phyloP scores from a whole-genome alignment of 2,888 invertebrate genomes.

The Gandaritis pyraliata region DNA sequence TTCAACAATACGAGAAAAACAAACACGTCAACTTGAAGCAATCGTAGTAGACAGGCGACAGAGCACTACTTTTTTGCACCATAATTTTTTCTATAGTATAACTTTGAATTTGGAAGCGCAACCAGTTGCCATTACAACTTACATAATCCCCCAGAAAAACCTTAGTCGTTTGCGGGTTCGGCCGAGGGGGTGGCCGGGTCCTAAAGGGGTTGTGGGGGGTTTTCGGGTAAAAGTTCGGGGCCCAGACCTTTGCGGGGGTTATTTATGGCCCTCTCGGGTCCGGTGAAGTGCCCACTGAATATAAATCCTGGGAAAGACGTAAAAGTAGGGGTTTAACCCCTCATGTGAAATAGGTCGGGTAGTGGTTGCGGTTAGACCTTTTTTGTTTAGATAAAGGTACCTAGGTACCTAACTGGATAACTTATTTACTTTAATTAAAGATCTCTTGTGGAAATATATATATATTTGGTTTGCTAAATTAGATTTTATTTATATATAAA shows the following conservation, averaged over 20 bases:
- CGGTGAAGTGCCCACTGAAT: slow-evolving; percentile 79
- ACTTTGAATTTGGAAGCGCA: neutral
- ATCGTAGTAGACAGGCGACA: no score
- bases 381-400: slow-evolving; percentile 32
- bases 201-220: slow-evolving; percentile 45
- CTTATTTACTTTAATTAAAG: slow-evolving; percentile 27
- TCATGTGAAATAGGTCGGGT: slow-evolving; percentile 48
- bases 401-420: neutral
- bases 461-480: no score
- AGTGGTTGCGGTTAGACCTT: slow-evolving; percentile 39
- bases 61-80: no score
- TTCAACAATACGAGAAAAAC: no score
- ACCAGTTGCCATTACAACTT: slow-evolving; percentile 18
- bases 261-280: slow-evolving; percentile 82
- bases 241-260: slow-evolving; percentile 72
- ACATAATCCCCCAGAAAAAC: slow-evolving; percentile 55
- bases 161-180: slow-evolving; percentile 77
- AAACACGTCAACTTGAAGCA: no score
- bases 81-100: no score
- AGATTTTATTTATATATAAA: no score
- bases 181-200: slow-evolving; percentile 42
- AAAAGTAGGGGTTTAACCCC: slow-evolving; percentile 65
- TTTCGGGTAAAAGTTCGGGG: slow-evolving; percentile 57
- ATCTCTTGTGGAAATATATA: slow-evolving; percentile 13
- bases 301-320: slow-evolving; percentile 81